Conservation (phyloP, 2,888 invertebrate genomes). For the Macrophya annulata region DNA sequence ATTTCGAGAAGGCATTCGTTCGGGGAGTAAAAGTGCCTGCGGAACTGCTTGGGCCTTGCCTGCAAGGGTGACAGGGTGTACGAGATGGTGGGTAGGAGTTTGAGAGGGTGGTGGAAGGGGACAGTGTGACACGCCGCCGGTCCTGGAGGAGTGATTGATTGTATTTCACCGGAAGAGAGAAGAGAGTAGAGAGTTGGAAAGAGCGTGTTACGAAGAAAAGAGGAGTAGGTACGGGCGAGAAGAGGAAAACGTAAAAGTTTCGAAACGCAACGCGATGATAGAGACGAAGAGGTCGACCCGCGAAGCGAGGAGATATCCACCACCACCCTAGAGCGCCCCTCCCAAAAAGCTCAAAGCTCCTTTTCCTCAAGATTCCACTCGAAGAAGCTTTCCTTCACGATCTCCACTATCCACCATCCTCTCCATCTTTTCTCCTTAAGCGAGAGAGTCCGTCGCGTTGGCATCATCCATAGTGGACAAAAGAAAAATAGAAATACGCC, state of each 20-base stretch:
- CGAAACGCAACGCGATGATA: slow-evolving; percentile 69
- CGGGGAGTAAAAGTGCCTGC: slow-evolving; percentile 3
- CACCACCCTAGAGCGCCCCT: slow-evolving; percentile 58
- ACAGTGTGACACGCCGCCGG: slow-evolving; percentile 77
- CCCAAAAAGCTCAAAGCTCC: slow-evolving; percentile 1
- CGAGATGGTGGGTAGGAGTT: slow-evolving; percentile 59
- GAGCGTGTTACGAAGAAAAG: slow-evolving; percentile 61
- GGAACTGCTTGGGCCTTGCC: slow-evolving; percentile 33
- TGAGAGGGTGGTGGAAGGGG: slow-evolving; percentile 73
- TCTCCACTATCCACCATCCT: slow-evolving; percentile 25
- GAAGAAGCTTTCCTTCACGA: slow-evolving; percentile 34
- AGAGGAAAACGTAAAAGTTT: slow-evolving; percentile 61
- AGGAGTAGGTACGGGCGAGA: slow-evolving; percentile 51
- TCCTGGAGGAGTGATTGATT: slow-evolving; percentile 79
- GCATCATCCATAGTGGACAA: slow-evolving; percentile 58
- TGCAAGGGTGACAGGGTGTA: slow-evolving; percentile 50
- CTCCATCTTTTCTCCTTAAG: slow-evolving; percentile 33
- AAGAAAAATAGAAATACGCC: slow-evolving; percentile 70
- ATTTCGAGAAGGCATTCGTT: slow-evolving; percentile 52
- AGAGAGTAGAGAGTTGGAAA: slow-evolving; percentile 64
- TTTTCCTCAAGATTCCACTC: slow-evolving; percentile 30
- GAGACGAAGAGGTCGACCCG: slow-evolving; percentile 72
- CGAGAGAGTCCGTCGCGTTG: slow-evolving; percentile 26
- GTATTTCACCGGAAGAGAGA: slow-evolving; percentile 78
- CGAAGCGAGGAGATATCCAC: slow-evolving; percentile 72